Conservation (phyloP, 2,888 invertebrate genomes). For the Myopa testacea region DNA sequence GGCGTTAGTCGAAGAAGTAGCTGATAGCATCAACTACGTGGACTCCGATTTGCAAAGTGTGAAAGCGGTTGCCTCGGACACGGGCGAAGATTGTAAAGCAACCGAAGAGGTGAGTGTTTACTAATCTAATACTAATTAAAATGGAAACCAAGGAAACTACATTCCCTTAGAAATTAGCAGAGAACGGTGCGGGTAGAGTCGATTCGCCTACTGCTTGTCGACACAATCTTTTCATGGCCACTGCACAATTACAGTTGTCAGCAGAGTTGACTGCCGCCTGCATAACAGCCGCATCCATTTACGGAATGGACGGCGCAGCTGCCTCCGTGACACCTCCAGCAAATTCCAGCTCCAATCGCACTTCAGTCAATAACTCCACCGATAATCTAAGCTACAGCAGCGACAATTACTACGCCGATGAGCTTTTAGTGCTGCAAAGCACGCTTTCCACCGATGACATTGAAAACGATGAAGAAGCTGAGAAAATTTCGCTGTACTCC, state of each 20-base stretch:
- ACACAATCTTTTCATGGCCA: constrained; percentile 3
- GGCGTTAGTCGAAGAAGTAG: constrained; percentile 22
- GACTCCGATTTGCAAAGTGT: not conserved
- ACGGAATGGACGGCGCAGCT: constrained; percentile 39
- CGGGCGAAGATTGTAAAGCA: not conserved
- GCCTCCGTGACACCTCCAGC: constrained; percentile 46
- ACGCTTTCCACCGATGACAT: constrained; percentile 51
- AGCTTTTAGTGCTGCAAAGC: constrained; percentile 60
- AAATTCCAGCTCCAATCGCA: constrained; percentile 54
- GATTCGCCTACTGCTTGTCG: not conserved
- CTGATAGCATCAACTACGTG: not conserved
- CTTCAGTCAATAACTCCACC: constrained; percentile 66
- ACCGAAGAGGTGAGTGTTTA: constrained; percentile 10
- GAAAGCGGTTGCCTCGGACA: not conserved
- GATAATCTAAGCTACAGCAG: constrained; percentile 67
- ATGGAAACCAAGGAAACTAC: not conserved
- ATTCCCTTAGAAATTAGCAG: not conserved
- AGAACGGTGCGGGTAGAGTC: not conserved
- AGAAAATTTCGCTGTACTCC: constrained; percentile 65
- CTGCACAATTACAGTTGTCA: constrained; percentile 1
- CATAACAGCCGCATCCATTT: not conserved
- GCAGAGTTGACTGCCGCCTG: constrained; percentile 10
- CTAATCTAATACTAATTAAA: too few species aligned
- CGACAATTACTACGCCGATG: constrained; percentile 65
- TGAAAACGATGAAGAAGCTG: constrained; percentile 59